Conservation (phyloP, 2,113 vertebrate species). For the Limanda limanda region DNA sequence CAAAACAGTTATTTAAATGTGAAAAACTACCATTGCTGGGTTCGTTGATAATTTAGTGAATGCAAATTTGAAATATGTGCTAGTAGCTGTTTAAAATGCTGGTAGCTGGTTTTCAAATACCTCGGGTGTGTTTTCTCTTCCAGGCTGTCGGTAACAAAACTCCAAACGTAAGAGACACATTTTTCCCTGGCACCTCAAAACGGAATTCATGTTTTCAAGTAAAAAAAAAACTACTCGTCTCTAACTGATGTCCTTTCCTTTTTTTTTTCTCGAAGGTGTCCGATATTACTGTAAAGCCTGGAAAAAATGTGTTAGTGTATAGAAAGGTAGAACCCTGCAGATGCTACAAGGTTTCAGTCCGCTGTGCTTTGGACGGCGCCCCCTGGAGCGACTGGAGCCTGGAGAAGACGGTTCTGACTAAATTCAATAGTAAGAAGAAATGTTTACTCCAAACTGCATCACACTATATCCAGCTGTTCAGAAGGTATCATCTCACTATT, state of each 20-base stretch:
- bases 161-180: conserved; percentile 26
- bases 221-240: background rate
- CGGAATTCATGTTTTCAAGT: no score
- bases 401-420: conserved; percentile 31
- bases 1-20: no score
- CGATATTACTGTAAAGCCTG: fast-evolving
- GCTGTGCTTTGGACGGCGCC: conserved; percentile 46
- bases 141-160: conserved; percentile 19
- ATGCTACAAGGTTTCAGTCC: conserved; percentile 56
- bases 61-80: background rate
- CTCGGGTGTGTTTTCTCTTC: background rate
- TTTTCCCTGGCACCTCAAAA: background rate
- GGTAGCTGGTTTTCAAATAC: background rate
- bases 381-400: conserved; percentile 75
- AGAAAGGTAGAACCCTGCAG: conserved; percentile 58
- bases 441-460: background rate
- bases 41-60: no score
- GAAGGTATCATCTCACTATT: no score
- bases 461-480: no score
- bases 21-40: no score
- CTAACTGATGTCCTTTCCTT: background rate
- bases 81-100: background rate
- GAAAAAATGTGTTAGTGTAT: fast-evolving
- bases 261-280: conserved; percentile 3
- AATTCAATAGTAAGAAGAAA: conserved; percentile 61